Evolutionary conservation across 2,888 invertebrate species (phyloP), one percentile per base, ranked within the genome.

Genomic region (Drosophila anceps): DNA sequence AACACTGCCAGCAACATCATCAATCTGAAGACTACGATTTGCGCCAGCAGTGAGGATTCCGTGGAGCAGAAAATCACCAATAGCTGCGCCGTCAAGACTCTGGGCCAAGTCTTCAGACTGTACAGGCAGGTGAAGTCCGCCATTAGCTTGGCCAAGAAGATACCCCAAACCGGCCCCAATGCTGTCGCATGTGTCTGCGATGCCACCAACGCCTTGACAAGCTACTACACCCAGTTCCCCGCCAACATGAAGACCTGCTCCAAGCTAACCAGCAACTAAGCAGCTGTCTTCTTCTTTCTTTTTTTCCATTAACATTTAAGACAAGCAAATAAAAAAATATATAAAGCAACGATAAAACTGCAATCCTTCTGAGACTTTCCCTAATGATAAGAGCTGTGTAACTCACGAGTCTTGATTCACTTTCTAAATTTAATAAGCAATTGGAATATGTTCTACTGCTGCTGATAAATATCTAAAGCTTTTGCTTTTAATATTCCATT

Each of bases 151-250:
- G 75, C 86, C 53, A 81, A 80, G 66, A 83, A 79, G 51, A 75
- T 91, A 6, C 79, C 86, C 6, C 50, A 73, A n/a, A 76, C 74
- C 9, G 86, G 88, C 8, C 71, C 83, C 35, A 79, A 82, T 61
- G 83, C 90, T 37, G 27, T 59, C n/a, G 6, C 7, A 48, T 86
- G 86, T 53, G 66, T 86, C 3, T 15, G 7, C 55, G 29, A 73
- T 4, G 73, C 91, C 24, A 75, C 72, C 6, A 71, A 4, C 35
- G 71, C 51, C 5, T 67, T 91, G 29, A 67, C 33, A 50, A 66
- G 9, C 54, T 77, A 77, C 43, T 91, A 89, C 51, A 83, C 76
- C 4, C 61, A 70, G 46, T 90, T 91, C 59, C 85, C 86, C 4
- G 9, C 67, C 20, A 81, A 77, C 50, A 60, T 90, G 1, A 57